These are phyloP conservation scores for Oophaga pumilio DNA, from an alignment of 2,113 vertebrate species.

Conservation along the genomic window DNA sequence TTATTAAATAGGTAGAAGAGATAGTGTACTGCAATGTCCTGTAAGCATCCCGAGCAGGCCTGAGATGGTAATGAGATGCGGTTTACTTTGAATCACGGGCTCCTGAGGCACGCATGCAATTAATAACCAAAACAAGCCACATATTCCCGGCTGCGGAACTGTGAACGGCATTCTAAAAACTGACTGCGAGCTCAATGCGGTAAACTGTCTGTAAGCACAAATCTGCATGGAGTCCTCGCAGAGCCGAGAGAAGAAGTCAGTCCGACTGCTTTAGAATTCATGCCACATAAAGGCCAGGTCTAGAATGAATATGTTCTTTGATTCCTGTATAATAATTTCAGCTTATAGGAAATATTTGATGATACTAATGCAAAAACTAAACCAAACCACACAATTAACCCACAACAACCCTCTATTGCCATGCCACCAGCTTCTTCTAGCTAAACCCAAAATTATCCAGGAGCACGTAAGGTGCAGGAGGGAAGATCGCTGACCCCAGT, in stretches of 20 bases:
- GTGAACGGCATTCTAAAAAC: conserved; percentile 38
- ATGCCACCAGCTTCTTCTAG: too few species aligned
- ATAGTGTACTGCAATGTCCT: conserved; percentile 17
- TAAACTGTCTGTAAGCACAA: conserved; percentile 20
- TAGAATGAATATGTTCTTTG: neutral
- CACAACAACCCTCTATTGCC: too few species aligned
- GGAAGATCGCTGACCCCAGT: too few species aligned
- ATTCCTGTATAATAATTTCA: neutral
- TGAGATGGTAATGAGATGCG: conserved; percentile 33
- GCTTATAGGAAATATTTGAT: neutral
- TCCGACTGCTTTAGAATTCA: neutral
- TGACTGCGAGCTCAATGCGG: conserved; percentile 15
- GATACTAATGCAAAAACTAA: too few species aligned
- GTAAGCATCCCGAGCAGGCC: conserved; percentile 19
- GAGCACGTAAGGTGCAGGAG: too few species aligned
- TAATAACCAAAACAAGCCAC: conserved; percentile 46
- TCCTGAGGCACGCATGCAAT: conserved; percentile 37
- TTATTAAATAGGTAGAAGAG: conserved; percentile 45
- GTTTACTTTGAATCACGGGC: conserved; percentile 14
- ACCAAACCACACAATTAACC: too few species aligned
- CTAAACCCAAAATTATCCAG: too few species aligned
- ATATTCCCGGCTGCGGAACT: neutral
- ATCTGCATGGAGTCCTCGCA: conserved; percentile 5
- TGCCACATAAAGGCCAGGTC: neutral
- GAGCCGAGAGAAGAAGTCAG: neutral